phyloP scores from a whole-genome alignment of 2,113 vertebrate genomes.

The Rhabdomys dilectus region DNA sequence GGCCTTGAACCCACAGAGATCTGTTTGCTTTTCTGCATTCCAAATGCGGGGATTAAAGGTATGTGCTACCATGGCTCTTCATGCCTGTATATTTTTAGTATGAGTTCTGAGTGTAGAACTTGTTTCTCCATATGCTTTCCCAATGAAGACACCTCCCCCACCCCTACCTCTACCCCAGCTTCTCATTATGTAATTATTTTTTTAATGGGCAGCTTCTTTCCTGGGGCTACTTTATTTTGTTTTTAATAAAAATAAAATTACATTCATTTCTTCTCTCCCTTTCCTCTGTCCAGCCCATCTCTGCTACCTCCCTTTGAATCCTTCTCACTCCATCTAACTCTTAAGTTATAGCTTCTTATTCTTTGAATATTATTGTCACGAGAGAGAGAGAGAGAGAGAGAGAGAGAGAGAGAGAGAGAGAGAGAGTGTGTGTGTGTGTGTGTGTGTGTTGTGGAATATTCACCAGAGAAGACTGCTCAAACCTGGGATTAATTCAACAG shows the following conservation, averaged over 20 bases:
- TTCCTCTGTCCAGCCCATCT: background rate
- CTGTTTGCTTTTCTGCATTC: background rate
- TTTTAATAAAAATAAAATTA: background rate
- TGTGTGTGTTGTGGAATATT: background rate
- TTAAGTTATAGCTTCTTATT: background rate
- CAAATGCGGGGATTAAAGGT: background rate
- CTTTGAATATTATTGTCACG: background rate
- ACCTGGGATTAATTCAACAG: no score
- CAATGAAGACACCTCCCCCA: background rate
- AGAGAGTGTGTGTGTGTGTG: no score
- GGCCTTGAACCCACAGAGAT: background rate
- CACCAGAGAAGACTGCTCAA: no score
- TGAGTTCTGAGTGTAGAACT: background rate
- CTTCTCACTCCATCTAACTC: background rate
- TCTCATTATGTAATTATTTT: background rate
- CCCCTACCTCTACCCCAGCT: no score
- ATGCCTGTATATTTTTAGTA: background rate
- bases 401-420: no score
- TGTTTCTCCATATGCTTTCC: background rate
- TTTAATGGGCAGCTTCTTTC: background rate
- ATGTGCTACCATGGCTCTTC: background rate
- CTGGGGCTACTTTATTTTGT: background rate
- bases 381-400: no score
- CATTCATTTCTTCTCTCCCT: background rate
- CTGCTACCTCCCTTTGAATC: background rate